These are phyloP conservation scores for Dorcus hopei DNA, from an alignment of 2,888 invertebrate species.

Conservation along the genomic window DNA sequence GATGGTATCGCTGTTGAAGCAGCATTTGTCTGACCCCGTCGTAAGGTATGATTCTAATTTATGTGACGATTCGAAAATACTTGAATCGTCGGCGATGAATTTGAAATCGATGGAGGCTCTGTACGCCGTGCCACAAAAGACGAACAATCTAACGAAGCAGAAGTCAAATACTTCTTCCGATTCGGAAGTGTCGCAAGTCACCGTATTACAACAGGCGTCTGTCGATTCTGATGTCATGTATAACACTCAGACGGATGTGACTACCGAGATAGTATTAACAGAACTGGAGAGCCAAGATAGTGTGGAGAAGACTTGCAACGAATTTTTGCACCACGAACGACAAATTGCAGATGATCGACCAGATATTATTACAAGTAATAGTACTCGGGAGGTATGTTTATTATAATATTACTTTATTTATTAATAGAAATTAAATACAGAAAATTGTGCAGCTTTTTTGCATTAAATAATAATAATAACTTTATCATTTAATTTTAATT, in stretches of 20 bases:
- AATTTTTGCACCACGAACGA: constrained; percentile 56
- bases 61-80: constrained; percentile 10
- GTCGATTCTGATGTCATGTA: constrained; percentile 46
- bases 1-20: constrained; percentile 2
- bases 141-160: constrained; percentile 47
- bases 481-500: too few species aligned
- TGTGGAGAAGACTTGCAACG: constrained; percentile 42
- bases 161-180: constrained; percentile 44
- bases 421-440: too few species aligned
- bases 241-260: constrained; percentile 34
- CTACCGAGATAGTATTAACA: constrained; percentile 40
- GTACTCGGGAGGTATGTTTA: constrained; percentile 14
- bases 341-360: constrained; percentile 34
- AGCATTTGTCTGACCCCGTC: constrained; percentile 5
- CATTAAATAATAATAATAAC: too few species aligned
- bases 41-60: background rate
- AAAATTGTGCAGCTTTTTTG: too few species aligned
- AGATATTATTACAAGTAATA: constrained; percentile 13
- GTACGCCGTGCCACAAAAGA: constrained; percentile 43
- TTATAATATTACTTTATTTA: background rate
- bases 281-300: constrained; percentile 45
- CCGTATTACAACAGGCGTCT: constrained; percentile 41
- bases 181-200: constrained; percentile 42
- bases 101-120: constrained; percentile 24
- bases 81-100: constrained; percentile 21